Conservation (phyloP, 2,888 invertebrate species). For the Phaonia tiefii region DNA sequence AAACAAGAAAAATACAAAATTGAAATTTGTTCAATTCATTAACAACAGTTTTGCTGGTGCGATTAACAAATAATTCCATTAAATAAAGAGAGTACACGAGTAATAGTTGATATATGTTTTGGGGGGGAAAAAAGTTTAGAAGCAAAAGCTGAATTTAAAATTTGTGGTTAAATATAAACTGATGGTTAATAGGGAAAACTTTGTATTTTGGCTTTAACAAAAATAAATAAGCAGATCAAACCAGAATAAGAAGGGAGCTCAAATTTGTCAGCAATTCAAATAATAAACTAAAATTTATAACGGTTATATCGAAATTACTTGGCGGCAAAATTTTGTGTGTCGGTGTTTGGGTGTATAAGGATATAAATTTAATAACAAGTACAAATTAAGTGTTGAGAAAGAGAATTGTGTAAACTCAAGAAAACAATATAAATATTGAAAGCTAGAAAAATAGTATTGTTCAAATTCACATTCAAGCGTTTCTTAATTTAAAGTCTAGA, state of each 20-base stretch:
- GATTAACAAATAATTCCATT: slow-evolving; percentile 13
- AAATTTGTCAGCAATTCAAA: slow-evolving; percentile 3
- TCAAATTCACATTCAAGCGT: no score
- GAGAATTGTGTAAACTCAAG: background rate
- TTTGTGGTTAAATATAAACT: background rate
- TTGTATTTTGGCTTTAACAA: no score
- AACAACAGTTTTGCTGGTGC: slow-evolving; percentile 48
- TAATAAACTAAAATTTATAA: background rate
- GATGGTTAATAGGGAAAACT: no score
- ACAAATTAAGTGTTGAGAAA: background rate
- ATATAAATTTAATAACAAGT: background rate
- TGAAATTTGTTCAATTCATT: slow-evolving; percentile 20
- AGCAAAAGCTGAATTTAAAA: slow-evolving; percentile 24
- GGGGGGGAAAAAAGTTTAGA: background rate
- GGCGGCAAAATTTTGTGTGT: slow-evolving; percentile 10
- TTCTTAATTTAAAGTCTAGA: background rate
- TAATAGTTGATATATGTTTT: background rate
- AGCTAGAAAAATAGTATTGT: no score
- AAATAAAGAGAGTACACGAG: slow-evolving; percentile 2
- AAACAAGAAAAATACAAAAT: slow-evolving; percentile 40
- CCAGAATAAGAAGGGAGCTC: no score
- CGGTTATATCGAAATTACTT: background rate
- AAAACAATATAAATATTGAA: slow-evolving; percentile 6
- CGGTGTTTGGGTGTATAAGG: background rate
- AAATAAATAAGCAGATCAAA: no score